Base-by-base conservation (phyloP, 2,888 invertebrate genomes). In the Cerastis rubricosa region DNA sequence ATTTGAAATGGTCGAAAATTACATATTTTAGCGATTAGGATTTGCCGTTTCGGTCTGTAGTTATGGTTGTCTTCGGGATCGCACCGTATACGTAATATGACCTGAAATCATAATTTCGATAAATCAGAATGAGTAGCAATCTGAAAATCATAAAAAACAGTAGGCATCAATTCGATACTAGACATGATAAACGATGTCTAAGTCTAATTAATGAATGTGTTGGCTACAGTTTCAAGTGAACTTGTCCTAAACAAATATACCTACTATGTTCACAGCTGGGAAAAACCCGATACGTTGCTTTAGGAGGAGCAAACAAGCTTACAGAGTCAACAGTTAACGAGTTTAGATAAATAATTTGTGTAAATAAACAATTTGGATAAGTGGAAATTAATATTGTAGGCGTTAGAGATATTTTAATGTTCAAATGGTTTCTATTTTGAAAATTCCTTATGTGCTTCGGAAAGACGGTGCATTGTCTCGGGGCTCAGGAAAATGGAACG, bases 171-270 rank as follows among this genome's bases (percentile, higher is more conserved):
- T 67, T 49, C 22, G 22, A 66, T n/a, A 49, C 29, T 57, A 22
- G 71, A 71, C 35, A 61, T 64, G 12, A 40, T 72, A 81, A 72
- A 85, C 25, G 57, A 65, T 69, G 45, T 70, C n/a, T 54, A 76
- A 71, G 29, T 61, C 47, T 72, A 82, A 83, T 86, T 78, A 83
- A 86, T 74, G 47, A 75, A 67, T 70, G 57, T 59, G 51, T 77
- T 25, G 76, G 65, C 61, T 45, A 57, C 61, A 73, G n/a, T 69
- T 69, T 99, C 81, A 97, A 97, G 98, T 94, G 97, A 87, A 78
- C 74, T 71, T 69, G 77, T 85, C 89, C 89, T 84, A 81, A 84
- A 81, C 78, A 88, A 89, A 90, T 85, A 87, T 66, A 75, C 74
- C 87, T 66, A 74, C 74, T 84, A 70, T 83, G 72, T 65, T 76